Percentiles rank a stretch among this genome's conserved stretches.
These are phyloP conservation scores for Acanthoscelides obtectus DNA, from an alignment of 2,888 invertebrate species.

Conservation along the genomic window DNA sequence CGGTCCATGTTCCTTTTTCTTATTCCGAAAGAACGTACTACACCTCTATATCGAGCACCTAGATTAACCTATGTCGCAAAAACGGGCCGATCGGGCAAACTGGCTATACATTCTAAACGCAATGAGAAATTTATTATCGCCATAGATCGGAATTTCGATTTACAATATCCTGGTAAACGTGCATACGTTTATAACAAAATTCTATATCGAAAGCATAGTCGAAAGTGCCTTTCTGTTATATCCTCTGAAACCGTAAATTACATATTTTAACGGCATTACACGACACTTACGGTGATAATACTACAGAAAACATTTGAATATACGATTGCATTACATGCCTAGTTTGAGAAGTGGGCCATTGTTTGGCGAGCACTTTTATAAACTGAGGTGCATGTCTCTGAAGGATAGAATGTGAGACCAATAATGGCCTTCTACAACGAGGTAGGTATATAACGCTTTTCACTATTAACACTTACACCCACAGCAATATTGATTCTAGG, in stretches of 20 bases:
- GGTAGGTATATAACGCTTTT: no score
- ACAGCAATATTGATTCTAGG: no score
- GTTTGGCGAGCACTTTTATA: no score
- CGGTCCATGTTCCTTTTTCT: not conserved
- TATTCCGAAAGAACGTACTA: not conserved
- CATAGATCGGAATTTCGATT: not conserved
- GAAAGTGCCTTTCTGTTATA: not conserved
- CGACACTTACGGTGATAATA: no score
- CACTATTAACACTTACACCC: no score
- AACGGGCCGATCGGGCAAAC: not conserved
- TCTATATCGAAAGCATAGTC: not conserved
- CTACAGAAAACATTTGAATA: no score
- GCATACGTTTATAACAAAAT: not conserved
- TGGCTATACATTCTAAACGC: not conserved
- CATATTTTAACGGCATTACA: no score
- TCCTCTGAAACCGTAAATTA: not conserved
- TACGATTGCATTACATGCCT: no score
- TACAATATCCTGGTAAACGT: not conserved
- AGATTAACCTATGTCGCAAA: not conserved
- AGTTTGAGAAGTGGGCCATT: no score
- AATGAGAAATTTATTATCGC: not conserved
- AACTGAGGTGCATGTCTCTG: no score
- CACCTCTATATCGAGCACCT: not conserved
- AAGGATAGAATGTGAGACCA: no score
- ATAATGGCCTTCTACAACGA: no score